Conservation (phyloP, 1,140 invertebrate genomes). For the Venturia canescens region DNA sequence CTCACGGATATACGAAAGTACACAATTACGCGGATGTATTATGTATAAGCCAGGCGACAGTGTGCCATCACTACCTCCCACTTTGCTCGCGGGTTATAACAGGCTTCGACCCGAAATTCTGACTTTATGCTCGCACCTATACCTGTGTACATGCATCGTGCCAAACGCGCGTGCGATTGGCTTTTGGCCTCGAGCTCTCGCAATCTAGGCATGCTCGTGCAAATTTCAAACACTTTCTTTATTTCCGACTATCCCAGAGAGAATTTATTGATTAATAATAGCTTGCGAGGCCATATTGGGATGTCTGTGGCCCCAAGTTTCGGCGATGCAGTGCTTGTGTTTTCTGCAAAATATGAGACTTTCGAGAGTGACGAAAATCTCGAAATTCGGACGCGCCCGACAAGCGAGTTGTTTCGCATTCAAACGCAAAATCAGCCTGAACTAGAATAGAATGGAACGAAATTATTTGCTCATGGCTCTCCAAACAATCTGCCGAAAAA, state of each 20-base stretch:
- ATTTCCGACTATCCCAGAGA: neutral
- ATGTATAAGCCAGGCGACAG: constrained; percentile 47
- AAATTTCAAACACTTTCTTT: neutral
- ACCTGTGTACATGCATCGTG: constrained; percentile 22
- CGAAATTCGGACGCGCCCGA: too few species aligned
- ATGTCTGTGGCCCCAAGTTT: too few species aligned
- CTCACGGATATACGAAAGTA: constrained; percentile 52
- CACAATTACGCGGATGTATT: constrained; percentile 55
- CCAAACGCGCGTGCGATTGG: constrained; percentile 56
- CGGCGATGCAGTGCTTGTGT: too few species aligned
- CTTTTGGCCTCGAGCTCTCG: constrained; percentile 52
- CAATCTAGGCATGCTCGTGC: neutral
- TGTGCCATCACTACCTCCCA: constrained; percentile 22
- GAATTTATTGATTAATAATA: neutral
- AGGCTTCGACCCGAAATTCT: neutral
- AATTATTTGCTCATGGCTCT: too few species aligned
- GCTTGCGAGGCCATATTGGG: too few species aligned
- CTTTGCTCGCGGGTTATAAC: neutral
- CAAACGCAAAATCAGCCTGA: too few species aligned
- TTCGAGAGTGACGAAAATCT: too few species aligned
- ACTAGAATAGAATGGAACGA: too few species aligned
- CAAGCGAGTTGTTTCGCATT: too few species aligned
- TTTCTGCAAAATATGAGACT: too few species aligned
- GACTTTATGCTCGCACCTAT: constrained; percentile 24
- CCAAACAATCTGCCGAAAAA: too few species aligned